phyloP scores from a whole-genome alignment of 2,113 vertebrate species.

The Anarrhichthys ocellatus region DNA sequence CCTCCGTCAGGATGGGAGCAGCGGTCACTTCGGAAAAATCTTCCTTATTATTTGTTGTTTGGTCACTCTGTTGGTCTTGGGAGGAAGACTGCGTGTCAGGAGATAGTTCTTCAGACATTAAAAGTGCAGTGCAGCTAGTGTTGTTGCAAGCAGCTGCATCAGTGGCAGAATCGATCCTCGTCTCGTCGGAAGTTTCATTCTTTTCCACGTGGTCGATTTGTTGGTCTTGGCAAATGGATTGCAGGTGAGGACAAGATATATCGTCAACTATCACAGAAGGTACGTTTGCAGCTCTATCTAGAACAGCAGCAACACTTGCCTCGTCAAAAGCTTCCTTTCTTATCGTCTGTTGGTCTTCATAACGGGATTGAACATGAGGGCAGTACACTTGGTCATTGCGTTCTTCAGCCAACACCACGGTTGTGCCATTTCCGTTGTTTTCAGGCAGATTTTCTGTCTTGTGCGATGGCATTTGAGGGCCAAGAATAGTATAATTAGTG shows the following conservation, averaged over 20 bases:
- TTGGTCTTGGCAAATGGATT: not conserved
- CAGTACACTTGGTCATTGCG: not conserved
- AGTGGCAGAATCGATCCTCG: fast-evolving
- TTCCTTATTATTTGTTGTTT: not conserved
- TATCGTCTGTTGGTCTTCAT: not conserved
- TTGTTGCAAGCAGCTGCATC: not conserved
- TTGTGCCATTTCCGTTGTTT: not conserved
- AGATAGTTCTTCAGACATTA: not conserved
- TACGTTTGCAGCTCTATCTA: not conserved
- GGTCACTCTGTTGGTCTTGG: constrained; percentile 9
- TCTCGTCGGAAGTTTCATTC: not conserved
- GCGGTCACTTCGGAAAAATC: not conserved
- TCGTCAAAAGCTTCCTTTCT: not conserved
- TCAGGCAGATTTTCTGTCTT: not conserved
- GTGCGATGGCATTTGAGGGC: not conserved
- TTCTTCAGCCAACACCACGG: not conserved
- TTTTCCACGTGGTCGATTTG: not conserved
- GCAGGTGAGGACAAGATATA: not conserved
- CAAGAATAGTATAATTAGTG: not conserved
- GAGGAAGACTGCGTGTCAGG: not conserved
- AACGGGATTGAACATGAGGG: not conserved
- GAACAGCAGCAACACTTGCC: not conserved
- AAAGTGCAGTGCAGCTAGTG: not conserved
- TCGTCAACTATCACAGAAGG: constrained; percentile 6
- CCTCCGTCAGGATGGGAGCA: constrained; percentile 4